Evolutionary conservation across 1,140 invertebrate species (phyloP).

Genomic region (Caenorhabditis brenneri): DNA sequence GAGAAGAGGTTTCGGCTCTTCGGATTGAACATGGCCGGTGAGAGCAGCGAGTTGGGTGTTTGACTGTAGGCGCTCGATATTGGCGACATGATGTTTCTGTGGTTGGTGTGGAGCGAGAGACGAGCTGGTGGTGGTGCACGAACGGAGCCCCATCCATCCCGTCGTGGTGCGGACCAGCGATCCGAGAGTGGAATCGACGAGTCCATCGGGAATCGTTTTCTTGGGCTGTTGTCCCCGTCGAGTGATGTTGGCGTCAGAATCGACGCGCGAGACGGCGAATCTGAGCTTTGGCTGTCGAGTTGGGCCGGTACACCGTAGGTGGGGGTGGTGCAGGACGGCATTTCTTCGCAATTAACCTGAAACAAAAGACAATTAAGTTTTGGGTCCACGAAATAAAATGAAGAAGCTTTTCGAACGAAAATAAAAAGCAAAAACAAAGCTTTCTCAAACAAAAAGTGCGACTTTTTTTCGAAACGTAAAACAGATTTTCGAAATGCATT

Average conservation of each 20-base stretch:
- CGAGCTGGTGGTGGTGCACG: slow-evolving; percentile 14
- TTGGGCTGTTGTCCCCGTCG: background rate
- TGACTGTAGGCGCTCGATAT: slow-evolving; percentile 18
- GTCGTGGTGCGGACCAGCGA: background rate
- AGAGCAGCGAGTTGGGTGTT: slow-evolving; percentile 3
- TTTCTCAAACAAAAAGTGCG: too few relatives aligned
- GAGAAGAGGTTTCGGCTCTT: background rate
- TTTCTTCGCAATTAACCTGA: too few relatives aligned
- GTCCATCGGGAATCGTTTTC: background rate
- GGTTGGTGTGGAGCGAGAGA: background rate
- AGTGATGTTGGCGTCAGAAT: background rate
- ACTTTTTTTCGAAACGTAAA: too few relatives aligned
- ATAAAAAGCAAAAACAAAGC: too few relatives aligned
- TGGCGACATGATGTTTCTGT: background rate
- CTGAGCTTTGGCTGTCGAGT: background rate
- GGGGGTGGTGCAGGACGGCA: slow-evolving; percentile 29
- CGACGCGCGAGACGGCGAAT: background rate
- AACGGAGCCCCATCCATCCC: slow-evolving; percentile 6
- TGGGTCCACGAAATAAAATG: too few relatives aligned
- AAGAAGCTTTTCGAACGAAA: too few relatives aligned
- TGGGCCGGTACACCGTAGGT: slow-evolving; percentile 1
- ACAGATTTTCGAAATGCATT: too few relatives aligned
- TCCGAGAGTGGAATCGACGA: background rate
- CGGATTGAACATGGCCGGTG: slow-evolving; percentile 10
- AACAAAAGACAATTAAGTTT: too few relatives aligned